phyloP scores from a whole-genome alignment of 2,888 invertebrate genomes.

The Pandemis cinnamomeana region DNA sequence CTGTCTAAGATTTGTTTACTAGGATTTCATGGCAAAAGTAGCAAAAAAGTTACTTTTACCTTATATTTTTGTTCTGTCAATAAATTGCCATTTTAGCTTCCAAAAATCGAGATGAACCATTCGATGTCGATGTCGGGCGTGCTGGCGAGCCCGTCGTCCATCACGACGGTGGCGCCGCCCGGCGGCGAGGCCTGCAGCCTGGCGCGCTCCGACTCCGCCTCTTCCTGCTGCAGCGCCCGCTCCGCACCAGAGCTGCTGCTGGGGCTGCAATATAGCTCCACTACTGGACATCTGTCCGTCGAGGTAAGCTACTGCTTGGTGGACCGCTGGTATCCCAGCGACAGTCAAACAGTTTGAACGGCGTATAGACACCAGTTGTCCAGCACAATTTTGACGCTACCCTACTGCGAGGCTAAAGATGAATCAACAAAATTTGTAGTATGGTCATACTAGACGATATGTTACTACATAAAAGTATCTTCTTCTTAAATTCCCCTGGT shows the following conservation, averaged over 20 bases:
- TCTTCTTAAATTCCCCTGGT: no score
- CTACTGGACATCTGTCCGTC: constrained; percentile 96
- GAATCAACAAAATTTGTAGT: no score
- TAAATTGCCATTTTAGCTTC: constrained; percentile 56
- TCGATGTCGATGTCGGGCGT: constrained; percentile 68
- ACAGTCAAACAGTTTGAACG: background rate
- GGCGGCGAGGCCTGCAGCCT: constrained; percentile 86
- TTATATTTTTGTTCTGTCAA: background rate
- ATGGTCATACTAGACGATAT: no score
- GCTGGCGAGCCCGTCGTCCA: constrained; percentile 70
- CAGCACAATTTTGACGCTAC: no score
- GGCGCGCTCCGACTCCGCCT: constrained; percentile 96
- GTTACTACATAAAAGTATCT: no score
- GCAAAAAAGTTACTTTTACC: no score
- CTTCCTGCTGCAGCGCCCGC: constrained; percentile 95
- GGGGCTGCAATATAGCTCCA: constrained; percentile 96
- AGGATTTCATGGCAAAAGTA: no score
- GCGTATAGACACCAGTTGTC: no score
- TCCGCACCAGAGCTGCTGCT: constrained; percentile 96
- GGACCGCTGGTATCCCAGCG: background rate
- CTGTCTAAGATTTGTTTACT: no score
- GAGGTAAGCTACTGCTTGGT: constrained; percentile 85
- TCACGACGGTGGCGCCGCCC: constrained; percentile 61
- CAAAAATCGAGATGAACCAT: constrained; percentile 68
- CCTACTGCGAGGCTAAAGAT: no score